Evolutionary conservation across 2,888 invertebrate species (phyloP).

Genomic region (Pseudeuparius sepicola): DNA sequence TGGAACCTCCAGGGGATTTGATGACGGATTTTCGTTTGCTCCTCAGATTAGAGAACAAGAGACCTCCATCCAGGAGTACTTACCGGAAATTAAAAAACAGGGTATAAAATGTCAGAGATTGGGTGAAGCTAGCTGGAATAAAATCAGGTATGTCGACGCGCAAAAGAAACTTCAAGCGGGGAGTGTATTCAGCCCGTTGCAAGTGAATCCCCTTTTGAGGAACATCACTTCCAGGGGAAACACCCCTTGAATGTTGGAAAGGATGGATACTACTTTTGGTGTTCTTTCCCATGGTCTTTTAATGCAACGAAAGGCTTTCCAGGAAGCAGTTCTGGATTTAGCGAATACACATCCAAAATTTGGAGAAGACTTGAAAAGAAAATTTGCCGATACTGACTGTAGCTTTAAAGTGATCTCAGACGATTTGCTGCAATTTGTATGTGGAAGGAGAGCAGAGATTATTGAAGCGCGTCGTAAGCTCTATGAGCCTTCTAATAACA

Average conservation of each 20-base stretch:
- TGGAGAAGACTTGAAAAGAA: background rate
- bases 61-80: background rate
- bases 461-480: slow-evolving; percentile 1
- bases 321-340: background rate
- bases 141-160: slow-evolving; percentile 1
- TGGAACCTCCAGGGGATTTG: too few relatives aligned
- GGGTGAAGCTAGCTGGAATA: background rate
- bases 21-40: background rate
- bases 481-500: slow-evolving; percentile 1
- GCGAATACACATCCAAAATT: background rate
- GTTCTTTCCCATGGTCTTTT: background rate
- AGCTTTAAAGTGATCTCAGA: slow-evolving; percentile 4
- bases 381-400: background rate
- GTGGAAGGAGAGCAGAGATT: slow-evolving; percentile 6
- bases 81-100: background rate
- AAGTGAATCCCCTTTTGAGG: background rate
- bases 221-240: background rate
- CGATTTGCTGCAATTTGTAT: slow-evolving; percentile 4
- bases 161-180: slow-evolving; percentile 2
- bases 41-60: slow-evolving; percentile 1
- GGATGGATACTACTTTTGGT: slow-evolving; percentile 2
- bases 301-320: background rate
- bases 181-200: background rate
- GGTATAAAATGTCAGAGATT: background rate
- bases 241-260: background rate